phyloP scores from a whole-genome alignment of 1,140 invertebrate genomes.

The Achroia grisella region DNA sequence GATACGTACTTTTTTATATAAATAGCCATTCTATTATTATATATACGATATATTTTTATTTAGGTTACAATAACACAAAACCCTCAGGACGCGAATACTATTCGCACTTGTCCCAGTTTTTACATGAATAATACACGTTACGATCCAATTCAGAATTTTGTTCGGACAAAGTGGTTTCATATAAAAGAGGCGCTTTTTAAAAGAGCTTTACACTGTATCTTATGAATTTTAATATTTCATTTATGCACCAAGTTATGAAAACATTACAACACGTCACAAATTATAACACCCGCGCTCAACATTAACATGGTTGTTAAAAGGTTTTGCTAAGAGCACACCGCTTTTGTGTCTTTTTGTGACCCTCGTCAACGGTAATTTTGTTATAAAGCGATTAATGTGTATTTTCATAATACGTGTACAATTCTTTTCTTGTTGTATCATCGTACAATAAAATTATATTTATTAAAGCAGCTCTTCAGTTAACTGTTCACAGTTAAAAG shows the following conservation, averaged over 20 bases:
- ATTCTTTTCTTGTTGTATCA: neutral
- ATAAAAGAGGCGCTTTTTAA: conserved; percentile 8
- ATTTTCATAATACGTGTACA: conserved; percentile 3
- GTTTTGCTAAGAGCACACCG: conserved; percentile 33
- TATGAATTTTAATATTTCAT: conserved; percentile 16
- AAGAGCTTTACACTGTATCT: conserved; percentile 9
- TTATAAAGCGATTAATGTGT: conserved; percentile 52
- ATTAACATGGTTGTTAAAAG: conserved; percentile 46
- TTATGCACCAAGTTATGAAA: conserved; percentile 12
- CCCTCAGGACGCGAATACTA: too few species aligned
- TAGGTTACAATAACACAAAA: too few species aligned
- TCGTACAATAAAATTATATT: neutral
- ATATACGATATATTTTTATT: too few species aligned
- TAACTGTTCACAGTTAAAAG: neutral
- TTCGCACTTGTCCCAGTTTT: too few species aligned
- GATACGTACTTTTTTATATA: too few species aligned
- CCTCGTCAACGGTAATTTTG: conserved; percentile 53
- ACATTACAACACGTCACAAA: conserved; percentile 32
- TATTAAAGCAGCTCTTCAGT: neutral
- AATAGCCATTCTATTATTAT: too few species aligned
- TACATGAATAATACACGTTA: too few species aligned
- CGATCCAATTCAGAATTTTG: too few species aligned
- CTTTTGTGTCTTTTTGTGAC: conserved; percentile 43
- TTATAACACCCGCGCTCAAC: conserved; percentile 32
- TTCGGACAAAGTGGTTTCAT: conserved; percentile 6